Conservation (phyloP, 2,797 vertebrate species). For the Platyrinchus mystaceus region DNA sequence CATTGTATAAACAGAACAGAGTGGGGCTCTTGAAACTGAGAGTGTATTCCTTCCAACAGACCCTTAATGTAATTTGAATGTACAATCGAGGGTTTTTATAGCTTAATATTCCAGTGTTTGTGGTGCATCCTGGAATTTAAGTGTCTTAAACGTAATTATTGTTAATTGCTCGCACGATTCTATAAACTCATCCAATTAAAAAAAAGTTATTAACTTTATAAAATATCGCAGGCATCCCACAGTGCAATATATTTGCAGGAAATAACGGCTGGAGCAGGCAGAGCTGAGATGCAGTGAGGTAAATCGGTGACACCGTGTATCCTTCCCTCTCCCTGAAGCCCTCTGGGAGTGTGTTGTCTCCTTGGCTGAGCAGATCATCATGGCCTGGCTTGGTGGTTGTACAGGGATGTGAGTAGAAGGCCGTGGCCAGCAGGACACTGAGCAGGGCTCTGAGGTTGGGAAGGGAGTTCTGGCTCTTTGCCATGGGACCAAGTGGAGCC, state of each 20-base stretch:
- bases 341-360: accelerated
- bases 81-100: conserved; percentile 69
- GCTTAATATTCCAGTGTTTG: conserved; percentile 72
- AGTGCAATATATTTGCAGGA: conserved; percentile 70
- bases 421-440: accelerated
- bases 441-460: not conserved
- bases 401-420: not conserved
- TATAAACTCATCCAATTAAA: conserved; percentile 82
- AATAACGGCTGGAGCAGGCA: conserved; percentile 65
- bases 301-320: conserved; percentile 4
- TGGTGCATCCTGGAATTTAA: conserved; percentile 76
- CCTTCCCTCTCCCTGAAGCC: not conserved
- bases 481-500: accelerated
- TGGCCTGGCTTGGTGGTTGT: accelerated
- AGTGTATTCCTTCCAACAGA: conserved; percentile 57
- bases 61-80: conserved; percentile 68
- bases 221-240: conserved; percentile 77
- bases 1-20: conserved; percentile 3
- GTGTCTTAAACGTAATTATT: conserved; percentile 80
- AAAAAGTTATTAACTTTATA: conserved; percentile 83
- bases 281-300: conserved; percentile 59
- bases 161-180: conserved; percentile 78
- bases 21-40: conserved; percentile 29
- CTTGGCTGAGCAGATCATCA: accelerated
- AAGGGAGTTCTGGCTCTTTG: accelerated